phyloP scores from a whole-genome alignment of 2,888 invertebrate species.

The Cartodere bifasciata region DNA sequence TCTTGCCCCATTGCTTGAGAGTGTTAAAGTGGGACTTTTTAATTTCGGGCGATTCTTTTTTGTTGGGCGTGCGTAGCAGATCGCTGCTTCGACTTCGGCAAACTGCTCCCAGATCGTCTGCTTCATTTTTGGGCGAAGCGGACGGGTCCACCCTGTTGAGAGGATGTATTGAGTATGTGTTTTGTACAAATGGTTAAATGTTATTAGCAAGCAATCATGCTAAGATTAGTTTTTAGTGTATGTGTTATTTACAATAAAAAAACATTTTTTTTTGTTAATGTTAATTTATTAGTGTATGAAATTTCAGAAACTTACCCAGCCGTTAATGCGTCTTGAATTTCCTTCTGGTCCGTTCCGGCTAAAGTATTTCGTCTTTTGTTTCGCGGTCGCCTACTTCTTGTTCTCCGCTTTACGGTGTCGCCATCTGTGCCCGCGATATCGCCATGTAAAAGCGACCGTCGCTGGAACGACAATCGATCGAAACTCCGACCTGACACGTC shows the following conservation, averaged over 20 bases:
- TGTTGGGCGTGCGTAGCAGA: slow-evolving; percentile 42
- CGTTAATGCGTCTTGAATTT: slow-evolving; percentile 67
- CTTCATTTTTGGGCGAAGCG: slow-evolving; percentile 35
- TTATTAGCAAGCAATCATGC: too few species aligned
- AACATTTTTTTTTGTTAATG: too few species aligned
- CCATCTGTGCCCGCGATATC: slow-evolving; percentile 27
- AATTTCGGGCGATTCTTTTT: slow-evolving; percentile 48
- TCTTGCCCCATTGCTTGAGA: slow-evolving; percentile 75
- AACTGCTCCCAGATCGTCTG: slow-evolving; percentile 41
- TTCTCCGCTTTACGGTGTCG: slow-evolving; percentile 51
- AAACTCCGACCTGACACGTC: slow-evolving; percentile 82
- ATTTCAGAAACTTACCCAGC: slow-evolving; percentile 57
- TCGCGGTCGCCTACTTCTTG: slow-evolving; percentile 60
- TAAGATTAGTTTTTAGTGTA: too few species aligned
- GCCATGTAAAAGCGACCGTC: slow-evolving; percentile 63
- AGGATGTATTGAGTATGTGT: too few species aligned
- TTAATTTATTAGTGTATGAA: too few species aligned
- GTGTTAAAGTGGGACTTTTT: slow-evolving; percentile 65
- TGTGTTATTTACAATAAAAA: too few species aligned
- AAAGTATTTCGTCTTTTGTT: slow-evolving; percentile 82
- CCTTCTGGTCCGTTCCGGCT: slow-evolving; percentile 81
- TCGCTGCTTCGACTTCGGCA: slow-evolving; percentile 65
- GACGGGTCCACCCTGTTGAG: slow-evolving; percentile 30
- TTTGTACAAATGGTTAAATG: too few species aligned
- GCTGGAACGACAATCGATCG: slow-evolving; percentile 75